Conservation (phyloP, 2,113 vertebrate species). For the Sapayoa aenigma region DNA sequence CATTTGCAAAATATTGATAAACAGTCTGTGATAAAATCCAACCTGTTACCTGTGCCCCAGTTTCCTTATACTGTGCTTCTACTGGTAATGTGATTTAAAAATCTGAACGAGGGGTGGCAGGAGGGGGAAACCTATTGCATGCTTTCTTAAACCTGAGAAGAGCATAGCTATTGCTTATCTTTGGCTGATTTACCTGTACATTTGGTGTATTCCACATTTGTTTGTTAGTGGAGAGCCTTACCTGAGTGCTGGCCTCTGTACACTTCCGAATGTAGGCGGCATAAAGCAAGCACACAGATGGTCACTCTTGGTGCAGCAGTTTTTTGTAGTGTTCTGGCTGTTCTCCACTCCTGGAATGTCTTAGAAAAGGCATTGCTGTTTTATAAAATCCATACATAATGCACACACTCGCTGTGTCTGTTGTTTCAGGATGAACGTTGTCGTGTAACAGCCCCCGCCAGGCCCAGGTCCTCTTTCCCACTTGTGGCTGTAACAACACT, state of each 20-base stretch:
- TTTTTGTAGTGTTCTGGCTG: neutral
- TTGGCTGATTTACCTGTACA: slow-evolving; percentile 67
- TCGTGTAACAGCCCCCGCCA: neutral
- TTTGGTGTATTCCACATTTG: slow-evolving; percentile 60
- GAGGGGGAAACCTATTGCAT: slow-evolving; percentile 43
- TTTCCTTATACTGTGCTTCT: slow-evolving; percentile 26
- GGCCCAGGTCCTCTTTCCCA: neutral
- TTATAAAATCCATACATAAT: neutral
- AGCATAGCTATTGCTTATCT: slow-evolving; percentile 51
- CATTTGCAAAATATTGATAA: slow-evolving; percentile 45
- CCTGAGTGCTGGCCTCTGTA: slow-evolving; percentile 70
- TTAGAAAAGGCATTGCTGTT: neutral
- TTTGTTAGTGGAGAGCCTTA: slow-evolving; percentile 70
- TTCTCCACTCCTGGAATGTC: neutral
- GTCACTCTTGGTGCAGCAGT: slow-evolving; percentile 33
- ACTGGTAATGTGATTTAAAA: slow-evolving; percentile 18
- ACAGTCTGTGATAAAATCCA: slow-evolving; percentile 50
- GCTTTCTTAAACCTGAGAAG: slow-evolving; percentile 36
- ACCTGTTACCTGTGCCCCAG: neutral
- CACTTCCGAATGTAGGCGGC: slow-evolving; percentile 66
- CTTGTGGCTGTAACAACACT: neutral
- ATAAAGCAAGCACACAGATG: slow-evolving; percentile 68
- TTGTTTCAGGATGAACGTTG: neutral
- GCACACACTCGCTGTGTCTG: neutral
- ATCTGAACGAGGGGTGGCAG: slow-evolving; percentile 11